Conservation (phyloP, 2,888 invertebrate species). For the Lordiphosa fenestrarum region DNA sequence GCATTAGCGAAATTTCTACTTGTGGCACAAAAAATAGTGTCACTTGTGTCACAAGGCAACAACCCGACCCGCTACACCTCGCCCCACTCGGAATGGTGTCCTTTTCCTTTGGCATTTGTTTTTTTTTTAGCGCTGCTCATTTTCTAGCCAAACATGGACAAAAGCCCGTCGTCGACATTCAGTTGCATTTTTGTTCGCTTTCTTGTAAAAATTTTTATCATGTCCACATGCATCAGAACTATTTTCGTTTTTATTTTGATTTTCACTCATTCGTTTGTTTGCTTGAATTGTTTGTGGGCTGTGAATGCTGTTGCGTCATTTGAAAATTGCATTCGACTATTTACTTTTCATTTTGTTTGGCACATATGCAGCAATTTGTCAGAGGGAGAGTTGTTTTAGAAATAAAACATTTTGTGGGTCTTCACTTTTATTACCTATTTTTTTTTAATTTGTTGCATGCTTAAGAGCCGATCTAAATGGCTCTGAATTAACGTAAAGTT, state of each 20-base stretch:
- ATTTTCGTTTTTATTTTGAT: conserved; percentile 9
- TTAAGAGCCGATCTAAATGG: too few species aligned
- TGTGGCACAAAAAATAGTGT: conserved; percentile 43
- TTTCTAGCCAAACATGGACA: conserved; percentile 27
- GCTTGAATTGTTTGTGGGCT: conserved; percentile 2
- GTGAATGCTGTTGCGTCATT: conserved; percentile 12
- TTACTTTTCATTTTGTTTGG: background rate
- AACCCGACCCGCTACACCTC: background rate
- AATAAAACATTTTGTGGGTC: too few species aligned
- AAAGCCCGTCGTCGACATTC: conserved; percentile 18
- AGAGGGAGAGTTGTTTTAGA: too few species aligned
- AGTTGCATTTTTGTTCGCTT: conserved; percentile 5
- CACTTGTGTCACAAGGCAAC: conserved; percentile 44
- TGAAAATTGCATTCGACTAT: conserved; percentile 17
- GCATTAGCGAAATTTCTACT: conserved; percentile 52
- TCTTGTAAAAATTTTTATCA: conserved; percentile 32
- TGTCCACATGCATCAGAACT: conserved; percentile 29
- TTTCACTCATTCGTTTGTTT: conserved; percentile 8
- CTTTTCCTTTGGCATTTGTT: conserved; percentile 17
- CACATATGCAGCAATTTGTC: too few species aligned
- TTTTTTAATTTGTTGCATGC: too few species aligned
- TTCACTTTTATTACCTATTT: too few species aligned
- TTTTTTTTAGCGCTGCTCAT: conserved; percentile 27
- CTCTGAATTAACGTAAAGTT: too few species aligned
- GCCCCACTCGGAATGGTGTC: background rate